phyloP scores from a whole-genome alignment of 2,113 vertebrate species.

The Atlantisia rogersi region DNA sequence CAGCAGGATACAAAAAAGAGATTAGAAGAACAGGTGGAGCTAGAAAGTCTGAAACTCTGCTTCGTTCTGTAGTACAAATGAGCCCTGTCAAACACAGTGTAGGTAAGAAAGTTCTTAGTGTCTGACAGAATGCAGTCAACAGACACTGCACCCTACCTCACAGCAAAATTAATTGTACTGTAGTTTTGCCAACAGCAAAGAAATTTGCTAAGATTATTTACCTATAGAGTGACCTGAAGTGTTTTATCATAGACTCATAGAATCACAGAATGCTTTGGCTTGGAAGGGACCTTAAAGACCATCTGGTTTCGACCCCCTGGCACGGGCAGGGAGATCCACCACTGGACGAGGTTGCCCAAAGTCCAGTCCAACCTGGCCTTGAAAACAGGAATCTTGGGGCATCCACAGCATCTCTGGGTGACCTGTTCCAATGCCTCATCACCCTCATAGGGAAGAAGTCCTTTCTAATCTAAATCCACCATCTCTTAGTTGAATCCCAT shows the following conservation, averaged over 20 bases:
- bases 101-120: neutral
- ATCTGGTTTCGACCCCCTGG: too few species aligned
- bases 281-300: too few species aligned
- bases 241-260: neutral
- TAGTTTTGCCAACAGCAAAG: neutral
- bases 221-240: neutral
- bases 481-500: too few species aligned
- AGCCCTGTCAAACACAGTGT: neutral
- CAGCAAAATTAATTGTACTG: neutral
- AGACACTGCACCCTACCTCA: neutral
- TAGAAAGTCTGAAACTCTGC: neutral
- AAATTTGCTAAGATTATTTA: neutral
- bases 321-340: too few species aligned
- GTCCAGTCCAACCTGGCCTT: too few species aligned
- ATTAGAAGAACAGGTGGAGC: neutral
- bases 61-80: neutral
- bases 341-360: too few species aligned
- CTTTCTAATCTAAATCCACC: too few species aligned
- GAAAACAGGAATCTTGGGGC: too few species aligned
- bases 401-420: too few species aligned
- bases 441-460: too few species aligned
- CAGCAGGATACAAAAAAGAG: neutral
- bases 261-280: too few species aligned
- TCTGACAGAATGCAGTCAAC: neutral
- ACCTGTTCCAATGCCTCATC: too few species aligned